A percentile compares a stretch with the other conserved stretches of the same genome.
These are phyloP conservation scores for Zhengitettix transpicula DNA, from an alignment of 2,888 invertebrate genomes.

Conservation along the genomic window DNA sequence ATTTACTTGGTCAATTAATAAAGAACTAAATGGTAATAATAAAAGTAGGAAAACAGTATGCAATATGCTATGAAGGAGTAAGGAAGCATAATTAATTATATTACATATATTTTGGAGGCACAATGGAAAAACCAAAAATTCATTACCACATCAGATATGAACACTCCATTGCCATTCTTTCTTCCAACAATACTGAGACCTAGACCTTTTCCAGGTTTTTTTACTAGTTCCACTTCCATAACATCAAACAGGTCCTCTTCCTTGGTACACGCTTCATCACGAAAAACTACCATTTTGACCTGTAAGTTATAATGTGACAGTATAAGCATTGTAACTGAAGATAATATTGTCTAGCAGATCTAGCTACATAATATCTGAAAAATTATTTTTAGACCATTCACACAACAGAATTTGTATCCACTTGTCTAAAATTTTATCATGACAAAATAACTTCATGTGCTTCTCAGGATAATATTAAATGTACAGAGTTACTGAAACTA, in stretches of 20 bases:
- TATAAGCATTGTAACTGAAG: conserved; percentile 7
- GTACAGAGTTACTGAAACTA: too few species aligned
- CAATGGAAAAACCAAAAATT: too few species aligned
- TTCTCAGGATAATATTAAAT: too few species aligned
- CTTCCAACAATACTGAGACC: conserved; percentile 73
- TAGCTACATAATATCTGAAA: neutral
- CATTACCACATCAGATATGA: conserved; percentile 79
- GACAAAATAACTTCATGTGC: too few species aligned
- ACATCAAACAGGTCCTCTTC: conserved; percentile 52
- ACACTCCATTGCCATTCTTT: conserved; percentile 65
- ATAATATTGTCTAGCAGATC: neutral
- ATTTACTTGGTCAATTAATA: too few species aligned
- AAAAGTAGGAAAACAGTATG: too few species aligned
- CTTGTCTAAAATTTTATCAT: neutral
- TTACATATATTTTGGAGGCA: too few species aligned
- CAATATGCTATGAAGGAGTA: too few species aligned
- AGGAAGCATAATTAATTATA: too few species aligned
- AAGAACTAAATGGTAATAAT: too few species aligned
- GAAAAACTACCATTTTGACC: conserved; percentile 72
- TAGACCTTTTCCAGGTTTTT: conserved; percentile 75
- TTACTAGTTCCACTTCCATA: conserved; percentile 66
- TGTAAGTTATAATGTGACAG: conserved; percentile 23
- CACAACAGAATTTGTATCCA: too few species aligned
- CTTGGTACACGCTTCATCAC: conserved; percentile 34
- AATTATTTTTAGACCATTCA: neutral